phyloP scores from a whole-genome alignment of 1,140 invertebrate species.

The Zelostemma sp. region DNA sequence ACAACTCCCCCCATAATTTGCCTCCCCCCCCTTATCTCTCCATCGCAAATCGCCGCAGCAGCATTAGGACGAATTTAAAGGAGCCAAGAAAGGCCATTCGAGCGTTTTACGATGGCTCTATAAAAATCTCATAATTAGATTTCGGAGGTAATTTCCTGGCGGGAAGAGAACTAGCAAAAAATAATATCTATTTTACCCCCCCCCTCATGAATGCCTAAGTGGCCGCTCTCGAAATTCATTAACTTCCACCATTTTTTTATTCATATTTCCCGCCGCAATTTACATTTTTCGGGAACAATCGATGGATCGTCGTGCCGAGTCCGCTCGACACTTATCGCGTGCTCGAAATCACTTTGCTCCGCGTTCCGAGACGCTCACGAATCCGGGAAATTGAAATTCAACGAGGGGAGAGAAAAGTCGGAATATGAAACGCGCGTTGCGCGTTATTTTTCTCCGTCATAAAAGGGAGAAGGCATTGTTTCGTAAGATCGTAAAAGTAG shows the following conservation, averaged over 20 bases:
- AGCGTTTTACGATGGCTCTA: conserved; percentile 69
- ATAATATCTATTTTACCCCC: conserved; percentile 21
- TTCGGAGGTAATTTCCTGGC: conserved; percentile 67
- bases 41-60: not conserved
- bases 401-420: no score
- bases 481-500: not conserved
- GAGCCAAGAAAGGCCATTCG: conserved; percentile 39
- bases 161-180: conserved; percentile 46
- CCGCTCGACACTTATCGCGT: no score
- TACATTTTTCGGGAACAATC: no score
- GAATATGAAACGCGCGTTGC: no score
- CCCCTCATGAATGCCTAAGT: not conserved
- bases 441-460: no score
- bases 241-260: no score
- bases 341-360: conserved; percentile 27
- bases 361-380: not conserved
- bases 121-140: conserved; percentile 71
- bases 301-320: no score
- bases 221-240: not conserved
- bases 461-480: not conserved
- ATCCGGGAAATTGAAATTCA: conserved; percentile 3
- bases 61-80: conserved; percentile 43
- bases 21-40: conserved; percentile 41
- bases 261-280: no score
- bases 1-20: no score